Conservation (phyloP, 2,797 vertebrate genomes). For the Labroides dimidiatus region DNA sequence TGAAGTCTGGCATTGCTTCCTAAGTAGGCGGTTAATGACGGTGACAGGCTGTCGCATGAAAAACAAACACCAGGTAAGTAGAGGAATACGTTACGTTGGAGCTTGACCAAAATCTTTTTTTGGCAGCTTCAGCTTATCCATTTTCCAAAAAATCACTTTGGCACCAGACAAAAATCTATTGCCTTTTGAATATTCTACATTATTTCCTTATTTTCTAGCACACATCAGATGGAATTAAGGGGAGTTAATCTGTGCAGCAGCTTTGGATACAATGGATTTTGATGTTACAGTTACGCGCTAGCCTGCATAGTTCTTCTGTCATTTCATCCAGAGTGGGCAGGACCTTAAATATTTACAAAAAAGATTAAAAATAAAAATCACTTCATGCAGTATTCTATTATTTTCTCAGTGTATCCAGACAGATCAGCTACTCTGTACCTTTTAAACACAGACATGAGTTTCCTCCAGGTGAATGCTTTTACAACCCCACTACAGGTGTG, state of each 20-base stretch:
- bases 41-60: neutral
- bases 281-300: neutral
- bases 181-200: neutral
- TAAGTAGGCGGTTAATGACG: neutral
- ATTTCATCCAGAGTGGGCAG: neutral
- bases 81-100: neutral
- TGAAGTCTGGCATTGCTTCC: neutral
- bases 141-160: conserved; percentile 1
- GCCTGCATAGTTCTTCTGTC: neutral
- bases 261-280: neutral
- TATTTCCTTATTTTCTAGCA: neutral
- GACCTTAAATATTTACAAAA: neutral
- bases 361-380: neutral
- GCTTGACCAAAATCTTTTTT: neutral
- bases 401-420: neutral
- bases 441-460: neutral
- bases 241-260: neutral
- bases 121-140: neutral
- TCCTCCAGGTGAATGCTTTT: conserved; percentile 14
- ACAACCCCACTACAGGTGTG: conserved; percentile 10
- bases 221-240: neutral
- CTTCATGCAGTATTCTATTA: conserved; percentile 8
- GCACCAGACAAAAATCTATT: neutral
- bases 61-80: neutral
- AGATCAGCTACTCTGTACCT: neutral